phyloP scores from a whole-genome alignment of 2,797 vertebrate species.

The Geotrypetes seraphini region DNA sequence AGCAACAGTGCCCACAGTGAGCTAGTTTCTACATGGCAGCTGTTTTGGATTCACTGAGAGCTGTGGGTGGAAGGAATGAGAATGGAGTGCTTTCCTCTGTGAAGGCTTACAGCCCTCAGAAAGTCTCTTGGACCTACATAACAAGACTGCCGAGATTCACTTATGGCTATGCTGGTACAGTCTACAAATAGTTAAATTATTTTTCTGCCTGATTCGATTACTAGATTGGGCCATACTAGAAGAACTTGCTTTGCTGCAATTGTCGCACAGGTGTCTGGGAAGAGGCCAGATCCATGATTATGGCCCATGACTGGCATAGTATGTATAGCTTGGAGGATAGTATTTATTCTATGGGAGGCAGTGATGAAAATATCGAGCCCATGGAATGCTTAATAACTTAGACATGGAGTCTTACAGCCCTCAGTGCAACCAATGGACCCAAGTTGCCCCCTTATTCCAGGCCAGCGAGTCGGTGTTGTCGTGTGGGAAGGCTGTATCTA shows the following conservation, averaged over 20 bases:
- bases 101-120: too few relatives aligned
- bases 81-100: too few relatives aligned
- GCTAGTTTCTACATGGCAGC: too few relatives aligned
- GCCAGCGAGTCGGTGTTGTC: constrained; percentile 86
- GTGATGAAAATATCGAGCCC: constrained; percentile 77
- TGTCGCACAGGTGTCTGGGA: constrained; percentile 61
- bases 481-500: constrained; percentile 77
- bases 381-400: constrained; percentile 83
- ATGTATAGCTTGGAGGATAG: constrained; percentile 80
- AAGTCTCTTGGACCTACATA: too few relatives aligned
- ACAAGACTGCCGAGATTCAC: constrained; percentile 82
- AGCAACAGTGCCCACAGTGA: too few relatives aligned
- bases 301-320: constrained; percentile 86
- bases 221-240: constrained; percentile 83
- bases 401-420: constrained; percentile 83
- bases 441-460: constrained; percentile 63
- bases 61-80: too few relatives aligned
- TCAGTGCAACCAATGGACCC: constrained; percentile 77
- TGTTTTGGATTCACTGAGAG: too few relatives aligned
- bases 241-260: constrained; percentile 82
- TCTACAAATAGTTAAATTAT: constrained; percentile 77
- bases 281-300: constrained; percentile 73
- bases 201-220: constrained; percentile 90
- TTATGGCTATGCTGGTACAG: constrained; percentile 81
- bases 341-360: constrained; percentile 84